phyloP scores from a whole-genome alignment of 1,140 invertebrate species.

The Diploscapter pachys region DNA sequence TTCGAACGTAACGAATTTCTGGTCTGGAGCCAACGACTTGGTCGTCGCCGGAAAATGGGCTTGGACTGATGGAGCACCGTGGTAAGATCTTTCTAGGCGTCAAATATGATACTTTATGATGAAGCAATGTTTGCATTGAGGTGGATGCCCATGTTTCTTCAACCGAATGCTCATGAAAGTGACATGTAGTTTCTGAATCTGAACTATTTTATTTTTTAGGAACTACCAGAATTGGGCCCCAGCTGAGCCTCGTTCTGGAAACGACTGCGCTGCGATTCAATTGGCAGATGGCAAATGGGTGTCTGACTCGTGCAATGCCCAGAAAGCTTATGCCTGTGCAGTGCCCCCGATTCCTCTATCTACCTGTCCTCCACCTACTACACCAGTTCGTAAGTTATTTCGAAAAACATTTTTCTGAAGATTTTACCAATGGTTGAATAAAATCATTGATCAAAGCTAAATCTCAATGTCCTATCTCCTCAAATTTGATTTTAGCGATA shows the following conservation, averaged over 20 bases:
- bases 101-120: too few relatives aligned
- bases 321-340: constrained; percentile 24
- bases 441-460: neutral
- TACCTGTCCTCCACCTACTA: constrained; percentile 28
- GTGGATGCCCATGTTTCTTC: too few relatives aligned
- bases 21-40: constrained; percentile 26
- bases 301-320: constrained; percentile 10
- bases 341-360: constrained; percentile 8
- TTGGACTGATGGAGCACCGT: constrained; percentile 17
- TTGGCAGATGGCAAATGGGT: constrained; percentile 20
- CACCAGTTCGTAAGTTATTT: constrained; percentile 18
- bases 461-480: neutral
- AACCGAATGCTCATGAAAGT: too few relatives aligned
- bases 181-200: too few relatives aligned
- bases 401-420: neutral
- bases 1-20: constrained; percentile 14
- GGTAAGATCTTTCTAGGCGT: neutral
- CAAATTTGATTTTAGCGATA: constrained; percentile 6
- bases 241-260: constrained; percentile 14
- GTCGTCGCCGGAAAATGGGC: constrained; percentile 20
- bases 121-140: too few relatives aligned
- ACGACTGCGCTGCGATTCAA: constrained; percentile 17
- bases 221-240: constrained; percentile 19
- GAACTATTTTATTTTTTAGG: too few relatives aligned
- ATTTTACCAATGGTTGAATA: neutral